A percentile compares a stretch with the other conserved stretches of the same genome.
These are phyloP conservation scores for Semnornis frantzii DNA, from an alignment of 2,113 vertebrate genomes.

Conservation along the genomic window DNA sequence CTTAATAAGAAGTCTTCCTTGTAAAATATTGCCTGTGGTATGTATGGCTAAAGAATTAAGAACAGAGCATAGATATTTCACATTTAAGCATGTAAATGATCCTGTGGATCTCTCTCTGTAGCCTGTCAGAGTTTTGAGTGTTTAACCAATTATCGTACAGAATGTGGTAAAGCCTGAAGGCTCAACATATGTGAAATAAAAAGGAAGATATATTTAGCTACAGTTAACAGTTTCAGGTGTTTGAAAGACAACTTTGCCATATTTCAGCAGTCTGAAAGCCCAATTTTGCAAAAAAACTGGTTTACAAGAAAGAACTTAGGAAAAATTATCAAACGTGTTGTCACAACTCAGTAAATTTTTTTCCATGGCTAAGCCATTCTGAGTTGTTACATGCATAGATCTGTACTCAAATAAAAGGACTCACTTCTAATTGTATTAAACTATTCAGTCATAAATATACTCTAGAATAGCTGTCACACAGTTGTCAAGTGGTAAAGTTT, in stretches of 20 bases:
- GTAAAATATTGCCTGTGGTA: not conserved
- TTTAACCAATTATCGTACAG: not conserved
- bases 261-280: not conserved
- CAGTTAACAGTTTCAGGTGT: not conserved
- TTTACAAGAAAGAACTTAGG: not conserved
- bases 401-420: not conserved
- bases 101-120: not conserved
- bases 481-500: not conserved
- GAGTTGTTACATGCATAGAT: not conserved
- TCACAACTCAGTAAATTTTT: not conserved
- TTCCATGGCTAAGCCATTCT: not conserved
- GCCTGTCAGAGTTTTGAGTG: not conserved
- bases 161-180: not conserved
- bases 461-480: not conserved
- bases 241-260: not conserved
- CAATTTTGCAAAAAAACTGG: not conserved
- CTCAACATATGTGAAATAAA: not conserved
- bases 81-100: not conserved
- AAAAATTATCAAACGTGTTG: not conserved
- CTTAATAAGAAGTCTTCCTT: not conserved
- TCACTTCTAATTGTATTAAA: not conserved
- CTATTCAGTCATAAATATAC: not conserved
- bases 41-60: not conserved
- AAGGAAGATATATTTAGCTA: not conserved
- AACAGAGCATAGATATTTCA: not conserved